Base-by-base conservation (phyloP, 2,113 vertebrate genomes). In the Odocoileus hemionus region DNA sequence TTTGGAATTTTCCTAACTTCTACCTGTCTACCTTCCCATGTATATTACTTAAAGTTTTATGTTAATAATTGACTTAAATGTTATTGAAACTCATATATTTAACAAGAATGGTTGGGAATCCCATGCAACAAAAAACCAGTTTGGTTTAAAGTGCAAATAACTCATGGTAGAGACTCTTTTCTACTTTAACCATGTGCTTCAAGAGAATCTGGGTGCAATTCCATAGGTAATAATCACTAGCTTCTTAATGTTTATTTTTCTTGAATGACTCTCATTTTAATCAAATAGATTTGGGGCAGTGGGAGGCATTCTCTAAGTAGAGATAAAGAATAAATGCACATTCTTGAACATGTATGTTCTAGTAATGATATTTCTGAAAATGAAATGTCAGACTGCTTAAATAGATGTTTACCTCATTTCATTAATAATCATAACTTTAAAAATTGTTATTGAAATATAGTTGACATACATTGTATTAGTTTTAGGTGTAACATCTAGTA, bases 181-280 rank as follows among this genome's bases (percentile, higher is more conserved):
- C 52, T n/a, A 43, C 19, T 91, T 91, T 57, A 3, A 96, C 70
- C 17, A 8, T 70, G 74, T 67, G 23, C 39, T 84, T 93, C 33
- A 57, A 11, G 47, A 86, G 39, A 92, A 61, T 64, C 26, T 86
- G 84, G 47, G 28, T 85, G 12, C 52, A 60, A 1, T 84, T 45
- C 43, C 12, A 7, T 30, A 58, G 28, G 21, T 86, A 36, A n/a
- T 88, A 60, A 1, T 91, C 36, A 87, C 33, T 61, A 80, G 45
- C 30, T 82, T 83, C 19, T 91, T 87, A 76, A 43, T 76, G 36
- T 39, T 74, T 43, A 25, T 28, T 91, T 78, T 97, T 89, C 43
- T 93, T 47, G 11, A 97, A 26, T 87, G 61, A 91, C 39, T 95
- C 43, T 96, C 47, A 70, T 84, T 93, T 67, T 91, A 84, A 70